Percentiles rank a stretch among this genome's conserved stretches.
Evolutionary conservation across 2,113 vertebrate genomes (phyloP).

Genomic region (Lamprologus tigripictilis): DNA sequence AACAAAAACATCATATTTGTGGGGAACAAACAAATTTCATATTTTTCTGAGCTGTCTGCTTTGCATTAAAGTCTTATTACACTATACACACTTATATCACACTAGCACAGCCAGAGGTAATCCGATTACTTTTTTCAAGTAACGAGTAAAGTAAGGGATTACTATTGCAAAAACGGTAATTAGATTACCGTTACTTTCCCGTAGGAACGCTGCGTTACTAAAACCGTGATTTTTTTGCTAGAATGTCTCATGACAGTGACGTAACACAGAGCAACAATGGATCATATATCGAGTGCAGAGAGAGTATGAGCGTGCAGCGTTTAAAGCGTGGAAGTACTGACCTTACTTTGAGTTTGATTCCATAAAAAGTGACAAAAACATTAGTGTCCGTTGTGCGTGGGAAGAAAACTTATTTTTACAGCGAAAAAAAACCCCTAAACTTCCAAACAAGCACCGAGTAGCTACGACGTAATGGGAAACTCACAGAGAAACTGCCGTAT

Average conservation of each 20-base stretch:
- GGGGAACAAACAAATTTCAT: background rate
- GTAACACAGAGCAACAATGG: too few species aligned
- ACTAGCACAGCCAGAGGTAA: background rate
- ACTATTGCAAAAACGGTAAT: too few species aligned
- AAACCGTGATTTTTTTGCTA: fast-evolving
- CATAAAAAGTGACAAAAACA: too few species aligned
- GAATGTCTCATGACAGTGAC: too few species aligned
- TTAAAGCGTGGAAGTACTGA: too few species aligned
- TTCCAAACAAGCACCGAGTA: fast-evolving
- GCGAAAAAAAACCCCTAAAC: fast-evolving
- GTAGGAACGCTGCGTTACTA: too few species aligned
- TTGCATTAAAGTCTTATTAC: background rate
- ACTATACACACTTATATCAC: background rate
- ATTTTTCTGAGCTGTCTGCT: background rate
- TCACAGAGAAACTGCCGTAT: fast-evolving
- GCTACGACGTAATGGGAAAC: too few species aligned
- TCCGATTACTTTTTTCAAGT: fast-evolving
- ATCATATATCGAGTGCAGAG: fast-evolving
- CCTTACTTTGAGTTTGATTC: too few species aligned
- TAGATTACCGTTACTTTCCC: too few species aligned
- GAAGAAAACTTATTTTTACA: too few species aligned
- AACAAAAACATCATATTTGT: background rate
- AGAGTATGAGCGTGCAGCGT: fast-evolving
- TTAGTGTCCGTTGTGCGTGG: fast-evolving
- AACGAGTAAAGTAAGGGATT: too few species aligned